phyloP scores from a whole-genome alignment of 1,140 invertebrate species.

The Wiebesia pumilae region DNA sequence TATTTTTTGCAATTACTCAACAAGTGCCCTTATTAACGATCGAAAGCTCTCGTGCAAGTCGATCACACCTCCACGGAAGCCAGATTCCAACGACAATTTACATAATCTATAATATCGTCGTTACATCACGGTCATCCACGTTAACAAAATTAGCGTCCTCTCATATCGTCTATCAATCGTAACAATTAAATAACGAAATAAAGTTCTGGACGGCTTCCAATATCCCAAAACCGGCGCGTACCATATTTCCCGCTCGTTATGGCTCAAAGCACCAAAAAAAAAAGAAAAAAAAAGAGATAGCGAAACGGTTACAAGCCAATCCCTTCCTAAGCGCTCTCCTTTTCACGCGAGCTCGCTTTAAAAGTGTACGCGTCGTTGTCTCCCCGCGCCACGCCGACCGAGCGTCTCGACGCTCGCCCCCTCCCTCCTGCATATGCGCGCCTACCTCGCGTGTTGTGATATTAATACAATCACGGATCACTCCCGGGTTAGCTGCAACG shows the following conservation, averaged over 20 bases:
- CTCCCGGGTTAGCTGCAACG: slow-evolving; percentile 63
- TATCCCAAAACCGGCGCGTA: slow-evolving; percentile 26
- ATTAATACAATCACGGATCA: slow-evolving; percentile 76
- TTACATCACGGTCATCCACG: not conserved
- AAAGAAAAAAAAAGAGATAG: not conserved
- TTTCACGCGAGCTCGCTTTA: slow-evolving; percentile 1
- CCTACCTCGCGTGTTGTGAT: slow-evolving; percentile 74
- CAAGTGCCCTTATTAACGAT: no score
- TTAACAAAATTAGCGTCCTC: not conserved
- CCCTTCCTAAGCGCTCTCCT: not conserved
- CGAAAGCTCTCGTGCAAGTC: no score
- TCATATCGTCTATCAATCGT: slow-evolving; percentile 14
- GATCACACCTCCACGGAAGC: no score
- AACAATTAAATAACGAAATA: slow-evolving; percentile 9
- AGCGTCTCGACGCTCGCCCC: not conserved
- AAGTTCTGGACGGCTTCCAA: slow-evolving; percentile 26
- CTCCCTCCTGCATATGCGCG: slow-evolving; percentile 59
- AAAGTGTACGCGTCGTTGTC: slow-evolving; percentile 41
- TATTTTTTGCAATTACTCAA: no score
- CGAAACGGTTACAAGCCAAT: not conserved
- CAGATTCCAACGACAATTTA: not conserved
- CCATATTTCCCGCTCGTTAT: slow-evolving; percentile 48
- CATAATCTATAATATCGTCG: not conserved
- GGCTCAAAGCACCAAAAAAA: slow-evolving; percentile 20
- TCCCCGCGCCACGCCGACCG: not conserved